Percentiles rank a stretch among this genome's conserved stretches.
Evolutionary conservation across 2,113 vertebrate genomes (phyloP).

Genomic region (Myanophis thanlyinensis): DNA sequence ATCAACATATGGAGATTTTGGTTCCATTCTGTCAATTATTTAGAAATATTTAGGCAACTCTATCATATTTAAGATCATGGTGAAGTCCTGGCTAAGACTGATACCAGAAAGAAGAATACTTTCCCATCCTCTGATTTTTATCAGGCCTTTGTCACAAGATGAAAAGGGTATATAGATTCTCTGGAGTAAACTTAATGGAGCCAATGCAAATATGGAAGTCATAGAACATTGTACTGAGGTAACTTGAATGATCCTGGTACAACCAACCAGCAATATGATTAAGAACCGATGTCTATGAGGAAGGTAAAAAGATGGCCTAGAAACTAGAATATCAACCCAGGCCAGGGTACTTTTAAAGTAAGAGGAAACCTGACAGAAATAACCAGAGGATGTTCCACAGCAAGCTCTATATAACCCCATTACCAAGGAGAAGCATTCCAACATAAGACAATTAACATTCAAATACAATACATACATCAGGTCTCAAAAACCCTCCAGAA

Average conservation of each 20-base stretch:
- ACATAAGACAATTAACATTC: background rate
- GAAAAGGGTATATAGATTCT: background rate
- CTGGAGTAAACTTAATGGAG: background rate
- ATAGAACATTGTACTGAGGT: background rate
- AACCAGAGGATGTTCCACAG: background rate
- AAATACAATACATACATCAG: background rate
- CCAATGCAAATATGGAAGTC: background rate
- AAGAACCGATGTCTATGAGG: background rate
- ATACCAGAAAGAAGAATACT: background rate
- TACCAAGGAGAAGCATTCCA: background rate
- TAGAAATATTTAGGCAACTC: too few relatives aligned
- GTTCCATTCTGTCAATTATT: too few relatives aligned
- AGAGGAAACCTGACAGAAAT: background rate
- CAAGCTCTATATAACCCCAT: background rate
- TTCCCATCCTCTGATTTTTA: background rate
- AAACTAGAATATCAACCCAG: background rate
- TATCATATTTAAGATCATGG: too few relatives aligned
- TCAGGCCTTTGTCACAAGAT: background rate
- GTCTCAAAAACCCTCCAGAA: background rate
- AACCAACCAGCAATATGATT: background rate
- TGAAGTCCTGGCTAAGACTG: too few relatives aligned
- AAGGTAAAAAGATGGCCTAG: background rate
- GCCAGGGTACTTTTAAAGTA: background rate
- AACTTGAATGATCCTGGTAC: background rate
- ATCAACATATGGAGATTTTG: too few relatives aligned